phyloP scores from a whole-genome alignment of 1,140 invertebrate species.

The Cydia splendana region DNA sequence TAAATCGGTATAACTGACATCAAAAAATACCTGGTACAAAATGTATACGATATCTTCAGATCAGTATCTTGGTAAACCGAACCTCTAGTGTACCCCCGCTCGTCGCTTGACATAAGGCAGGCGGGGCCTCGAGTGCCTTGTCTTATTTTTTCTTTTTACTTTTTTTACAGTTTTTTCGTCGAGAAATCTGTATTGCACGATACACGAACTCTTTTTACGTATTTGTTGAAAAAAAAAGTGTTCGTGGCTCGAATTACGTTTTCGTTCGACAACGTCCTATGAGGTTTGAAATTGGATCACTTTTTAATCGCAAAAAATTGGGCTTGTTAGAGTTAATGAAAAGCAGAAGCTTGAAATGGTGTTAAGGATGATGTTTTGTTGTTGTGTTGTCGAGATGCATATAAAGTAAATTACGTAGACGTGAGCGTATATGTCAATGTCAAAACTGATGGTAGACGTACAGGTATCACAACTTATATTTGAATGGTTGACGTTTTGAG shows the following conservation, averaged over 20 bases:
- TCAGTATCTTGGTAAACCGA: conserved; percentile 38
- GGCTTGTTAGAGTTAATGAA: conserved; percentile 30
- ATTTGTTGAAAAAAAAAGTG: conserved; percentile 38
- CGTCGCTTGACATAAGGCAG: conserved; percentile 50
- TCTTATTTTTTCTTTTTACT: conserved; percentile 44
- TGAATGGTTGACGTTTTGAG: too few species aligned
- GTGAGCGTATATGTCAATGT: too few species aligned
- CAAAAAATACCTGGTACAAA: too few species aligned
- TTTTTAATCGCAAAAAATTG: conserved; percentile 8
- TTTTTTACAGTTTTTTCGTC: conserved; percentile 50
- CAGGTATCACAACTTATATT: too few species aligned
- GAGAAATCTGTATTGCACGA: conserved; percentile 67
- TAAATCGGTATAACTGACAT: too few species aligned
- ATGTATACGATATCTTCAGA: conserved; percentile 24
- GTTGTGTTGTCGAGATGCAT: too few species aligned
- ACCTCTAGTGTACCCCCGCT: conserved; percentile 22
- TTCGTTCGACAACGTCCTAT: conserved; percentile 1
- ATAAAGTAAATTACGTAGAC: too few species aligned
- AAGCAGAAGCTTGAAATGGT: conserved; percentile 15
- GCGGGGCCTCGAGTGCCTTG: conserved; percentile 45
- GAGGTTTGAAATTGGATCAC: conserved; percentile 17
- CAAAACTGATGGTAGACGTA: too few species aligned
- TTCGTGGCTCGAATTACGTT: conserved; percentile 35
- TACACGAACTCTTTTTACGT: conserved; percentile 52
- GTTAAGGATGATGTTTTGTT: background rate